phyloP scores from a whole-genome alignment of 2,888 invertebrate species.

The Smittia sp. region DNA sequence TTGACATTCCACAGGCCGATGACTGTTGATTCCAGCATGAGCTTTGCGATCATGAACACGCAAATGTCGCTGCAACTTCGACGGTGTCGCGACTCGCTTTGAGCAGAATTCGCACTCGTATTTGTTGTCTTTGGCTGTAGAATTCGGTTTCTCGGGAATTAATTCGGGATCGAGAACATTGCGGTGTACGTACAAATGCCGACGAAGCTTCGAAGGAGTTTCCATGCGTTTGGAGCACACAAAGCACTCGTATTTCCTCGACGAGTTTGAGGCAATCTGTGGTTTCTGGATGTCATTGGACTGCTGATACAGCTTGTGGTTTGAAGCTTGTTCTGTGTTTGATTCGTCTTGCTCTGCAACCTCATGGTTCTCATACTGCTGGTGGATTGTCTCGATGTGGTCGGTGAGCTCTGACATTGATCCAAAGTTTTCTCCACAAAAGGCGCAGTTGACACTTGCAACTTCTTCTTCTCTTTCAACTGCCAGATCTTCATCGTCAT shows the following conservation, averaged over 20 bases:
- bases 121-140: neutral
- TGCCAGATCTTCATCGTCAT: neutral
- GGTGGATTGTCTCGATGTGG: neutral
- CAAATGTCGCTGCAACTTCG: constrained; percentile 20
- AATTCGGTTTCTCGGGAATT: neutral
- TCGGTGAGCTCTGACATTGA: neutral
- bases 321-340: neutral
- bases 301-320: neutral
- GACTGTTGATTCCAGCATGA: neutral
- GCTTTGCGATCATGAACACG: neutral
- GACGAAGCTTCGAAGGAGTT: constrained; percentile 14
- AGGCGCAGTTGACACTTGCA: neutral
- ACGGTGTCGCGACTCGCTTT: constrained; percentile 27
- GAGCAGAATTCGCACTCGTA: constrained; percentile 16
- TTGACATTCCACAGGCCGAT: constrained; percentile 23
- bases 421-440: neutral
- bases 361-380: too few species aligned
- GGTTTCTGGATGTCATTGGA: neutral
- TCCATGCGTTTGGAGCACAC: neutral
- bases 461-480: neutral
- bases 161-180: neutral
- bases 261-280: neutral
- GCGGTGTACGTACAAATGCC: constrained; percentile 9
- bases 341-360: neutral
- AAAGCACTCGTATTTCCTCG: constrained; percentile 5